Percentiles rank a stretch among this genome's conserved stretches.
phyloP scores from a whole-genome alignment of 2,797 vertebrate genomes.

The Myotis pilosus region DNA sequence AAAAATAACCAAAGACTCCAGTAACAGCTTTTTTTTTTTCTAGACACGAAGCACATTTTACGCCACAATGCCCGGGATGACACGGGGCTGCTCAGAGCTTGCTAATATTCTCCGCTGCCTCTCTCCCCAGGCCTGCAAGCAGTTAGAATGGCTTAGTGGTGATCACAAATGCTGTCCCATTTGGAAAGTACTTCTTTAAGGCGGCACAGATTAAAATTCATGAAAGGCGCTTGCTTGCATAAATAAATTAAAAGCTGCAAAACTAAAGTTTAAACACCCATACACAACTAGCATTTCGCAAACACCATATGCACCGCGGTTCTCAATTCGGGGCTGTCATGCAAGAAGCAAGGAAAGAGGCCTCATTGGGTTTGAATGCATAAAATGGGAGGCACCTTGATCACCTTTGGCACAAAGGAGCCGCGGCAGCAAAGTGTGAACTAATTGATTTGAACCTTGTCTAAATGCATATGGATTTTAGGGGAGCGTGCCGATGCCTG shows the following conservation, averaged over 20 bases:
- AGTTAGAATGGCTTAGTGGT: slow-evolving; percentile 75
- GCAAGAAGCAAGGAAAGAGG: slow-evolving; percentile 68
- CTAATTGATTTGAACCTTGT: slow-evolving; percentile 73
- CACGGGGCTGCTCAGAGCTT: slow-evolving; percentile 77
- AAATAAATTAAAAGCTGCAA: slow-evolving; percentile 83
- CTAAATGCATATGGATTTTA: slow-evolving; percentile 71
- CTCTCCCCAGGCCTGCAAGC: slow-evolving; percentile 74
- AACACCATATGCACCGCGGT: slow-evolving; percentile 73
- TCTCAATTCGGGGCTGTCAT: slow-evolving; percentile 77
- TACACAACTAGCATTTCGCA: slow-evolving; percentile 78
- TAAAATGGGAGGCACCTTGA: slow-evolving; percentile 66
- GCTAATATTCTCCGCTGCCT: slow-evolving; percentile 75
- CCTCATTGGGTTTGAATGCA: slow-evolving; percentile 67
- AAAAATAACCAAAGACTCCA: slow-evolving; percentile 82
- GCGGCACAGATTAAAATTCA: slow-evolving; percentile 81
- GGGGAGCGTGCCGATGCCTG: background rate
- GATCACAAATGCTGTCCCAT: slow-evolving; percentile 75
- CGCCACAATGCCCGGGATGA: slow-evolving; percentile 81
- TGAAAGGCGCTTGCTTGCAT: slow-evolving; percentile 80
- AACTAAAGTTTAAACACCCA: slow-evolving; percentile 82
- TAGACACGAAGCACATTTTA: slow-evolving; percentile 82
- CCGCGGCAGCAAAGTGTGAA: slow-evolving; percentile 58
- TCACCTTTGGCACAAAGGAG: slow-evolving; percentile 69
- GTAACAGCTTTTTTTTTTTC: slow-evolving; percentile 51
- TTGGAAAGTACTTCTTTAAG: slow-evolving; percentile 81